Conservation (phyloP, 2,888 invertebrate species). For the Amblyjoppa proteus region DNA sequence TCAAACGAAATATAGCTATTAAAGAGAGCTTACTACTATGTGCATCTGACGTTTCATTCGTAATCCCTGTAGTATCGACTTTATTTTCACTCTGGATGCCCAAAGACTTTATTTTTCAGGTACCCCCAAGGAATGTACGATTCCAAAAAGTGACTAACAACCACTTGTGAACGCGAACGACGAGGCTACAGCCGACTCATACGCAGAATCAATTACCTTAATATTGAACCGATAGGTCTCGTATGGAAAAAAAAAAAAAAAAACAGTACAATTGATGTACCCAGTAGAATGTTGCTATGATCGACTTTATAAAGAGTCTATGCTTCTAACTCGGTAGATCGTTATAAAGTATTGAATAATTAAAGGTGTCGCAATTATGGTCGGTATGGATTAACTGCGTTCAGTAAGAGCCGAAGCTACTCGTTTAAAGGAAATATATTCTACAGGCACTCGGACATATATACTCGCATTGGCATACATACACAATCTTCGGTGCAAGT, state of each 20-base stretch:
- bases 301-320: not conserved
- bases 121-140: constrained; percentile 65
- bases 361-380: not conserved
- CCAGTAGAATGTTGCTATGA: not conserved
- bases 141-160: constrained; percentile 43
- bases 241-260: not conserved
- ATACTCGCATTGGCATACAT: constrained; percentile 20
- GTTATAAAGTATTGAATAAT: constrained; percentile 10
- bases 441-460: constrained; percentile 53
- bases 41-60: constrained; percentile 51
- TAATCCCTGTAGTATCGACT: constrained; percentile 14
- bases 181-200: constrained; percentile 29
- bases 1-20: not conserved
- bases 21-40: constrained; percentile 29
- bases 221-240: not conserved
- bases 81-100: constrained; percentile 18
- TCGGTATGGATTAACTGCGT: constrained; percentile 6
- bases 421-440: constrained; percentile 46
- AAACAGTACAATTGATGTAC: not conserved
- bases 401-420: constrained; percentile 20
- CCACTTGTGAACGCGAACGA: constrained; percentile 35
- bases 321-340: constrained; percentile 12
- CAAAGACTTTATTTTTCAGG: constrained; percentile 57
- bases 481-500: not conserved
- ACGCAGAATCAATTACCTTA: not conserved